Evolutionary conservation across 2,113 vertebrate genomes (phyloP), one percentile per base, ranked within the genome.

Genomic region (Lonchura striata): DNA sequence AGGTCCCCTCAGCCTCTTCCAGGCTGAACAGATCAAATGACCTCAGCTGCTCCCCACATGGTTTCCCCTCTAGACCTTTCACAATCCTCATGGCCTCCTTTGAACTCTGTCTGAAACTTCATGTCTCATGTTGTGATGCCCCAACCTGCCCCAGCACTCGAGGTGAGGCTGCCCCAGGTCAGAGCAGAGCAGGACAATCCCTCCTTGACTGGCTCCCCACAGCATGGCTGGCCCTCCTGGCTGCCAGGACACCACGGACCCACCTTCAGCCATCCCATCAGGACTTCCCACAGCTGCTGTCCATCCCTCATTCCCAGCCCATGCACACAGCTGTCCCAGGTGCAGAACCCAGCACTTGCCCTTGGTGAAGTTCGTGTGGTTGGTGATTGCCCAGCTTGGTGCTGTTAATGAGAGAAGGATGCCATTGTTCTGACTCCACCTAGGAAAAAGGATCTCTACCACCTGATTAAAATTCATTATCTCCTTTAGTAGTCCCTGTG

Each of bases 181-280:
- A 39, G 61, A 47, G 53, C 78, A 75, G 66, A 7, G 27, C 2
- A 0, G 37, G 59, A 42, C 57, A 50, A 9, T 57, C 11, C 14
- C 25, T 35, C 49, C 85, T 42, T 14, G 27, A 19, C 11, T 46
- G 60, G 2, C 35, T 37, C 16, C n/a, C 57, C 16, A 12, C 11
- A n/a, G n/a, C n/a, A 37, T 18, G n/a, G n/a, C 57, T 59, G 57
- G 57, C 13, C 28, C 61, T 52, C 31, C 19, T 82, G 69, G 44
- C 53, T 89, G 33, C 53, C 46, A 15, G 69, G 53, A 19, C 60
- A 17, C 10, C 35, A 2, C 60, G 39, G 33, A 1, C 23, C 46
- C 28, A 0, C 1, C 1, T 8, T 24, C 19, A 53, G 2, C 35
- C 23, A 39, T 39, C 7, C n/a, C 3, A 4, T 2, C 46, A 59